Evolutionary conservation across 2,797 vertebrate species (phyloP), one percentile per base, ranked within the genome.

Genomic region (Chelidonichthys spinosus): DNA sequence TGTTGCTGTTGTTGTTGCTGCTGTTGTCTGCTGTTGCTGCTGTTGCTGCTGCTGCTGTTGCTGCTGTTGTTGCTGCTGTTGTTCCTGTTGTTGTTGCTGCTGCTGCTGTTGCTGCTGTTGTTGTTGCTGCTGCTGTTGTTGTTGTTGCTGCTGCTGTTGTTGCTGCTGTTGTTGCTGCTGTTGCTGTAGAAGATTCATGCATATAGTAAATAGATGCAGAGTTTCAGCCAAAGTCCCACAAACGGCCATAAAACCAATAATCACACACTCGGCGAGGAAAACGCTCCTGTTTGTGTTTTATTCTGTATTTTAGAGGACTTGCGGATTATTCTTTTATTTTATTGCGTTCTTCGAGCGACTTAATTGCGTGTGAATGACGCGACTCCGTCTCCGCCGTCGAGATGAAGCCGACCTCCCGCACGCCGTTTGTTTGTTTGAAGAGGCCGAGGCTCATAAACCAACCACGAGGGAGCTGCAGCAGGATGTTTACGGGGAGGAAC

Each of bases 401-500:
- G 84, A 85, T 78, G 72, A 79, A 82, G 61, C 64, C 25, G 18
- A 46, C 81, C 88, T 91, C 85, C 81, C 90, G 25, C 25, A 25
- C 25, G 25, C 25, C 25, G 90, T 92, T 90, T 91, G 90, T 88
- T 87, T 87, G 88, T 89, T 86, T 87, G 80, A 88, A 90, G 87
- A 83, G 76, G 63, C 72, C 17, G 56, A 56, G 25, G 83, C 88
- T 87, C 82, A 84, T 91, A 92, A 92, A 89, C 85, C 87, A 86
- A 79, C 79, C 74, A 76, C 15, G 18, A 85, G 84, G 81, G 90
- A 89, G 82, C 58, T 89, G 80, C 86, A 85, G 85, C 89, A 87
- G 91, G 90, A 92, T 90, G 91, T 93, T 93, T 93, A 92, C 71
- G 81, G 63, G 86, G 86, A 85, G 86, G 76, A 90, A 87, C 89